These are phyloP conservation scores for Brachypteracias leptosomus DNA, from an alignment of 2,113 vertebrate species.

Conservation along the genomic window DNA sequence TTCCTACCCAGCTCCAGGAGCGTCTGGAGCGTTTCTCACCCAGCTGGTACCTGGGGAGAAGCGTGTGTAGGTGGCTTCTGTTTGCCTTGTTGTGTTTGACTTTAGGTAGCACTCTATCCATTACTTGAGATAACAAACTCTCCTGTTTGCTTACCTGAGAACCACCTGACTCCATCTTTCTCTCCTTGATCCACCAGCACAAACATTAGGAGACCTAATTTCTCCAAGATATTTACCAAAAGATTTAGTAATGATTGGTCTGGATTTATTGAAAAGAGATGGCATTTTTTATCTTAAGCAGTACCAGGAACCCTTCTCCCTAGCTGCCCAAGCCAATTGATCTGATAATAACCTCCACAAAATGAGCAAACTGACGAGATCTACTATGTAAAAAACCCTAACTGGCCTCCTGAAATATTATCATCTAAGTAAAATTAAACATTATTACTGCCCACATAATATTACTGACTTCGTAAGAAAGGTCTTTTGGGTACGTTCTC, in stretches of 20 bases:
- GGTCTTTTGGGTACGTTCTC: not conserved
- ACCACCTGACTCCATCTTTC: not conserved
- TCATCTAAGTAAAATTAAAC: slow-evolving; percentile 4
- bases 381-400: not conserved
- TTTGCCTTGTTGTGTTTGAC: not conserved
- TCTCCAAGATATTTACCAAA: slow-evolving; percentile 42
- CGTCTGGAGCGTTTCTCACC: not conserved
- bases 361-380: not conserved
- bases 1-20: not conserved
- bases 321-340: not conserved
- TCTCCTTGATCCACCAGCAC: not conserved
- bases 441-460: not conserved
- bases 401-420: not conserved
- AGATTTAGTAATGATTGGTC: slow-evolving; percentile 45
- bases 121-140: not conserved
- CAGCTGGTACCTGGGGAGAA: not conserved
- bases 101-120: not conserved
- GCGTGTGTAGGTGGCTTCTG: accelerated
- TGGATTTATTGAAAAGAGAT: slow-evolving; percentile 41
- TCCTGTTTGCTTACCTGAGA: not conserved
- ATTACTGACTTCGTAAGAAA: not conserved
- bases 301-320: not conserved
- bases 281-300: not conserved
- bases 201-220: not conserved
- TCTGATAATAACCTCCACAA: not conserved